Base-by-base conservation (phyloP, 2,888 invertebrate genomes). In the Seira musarum region DNA sequence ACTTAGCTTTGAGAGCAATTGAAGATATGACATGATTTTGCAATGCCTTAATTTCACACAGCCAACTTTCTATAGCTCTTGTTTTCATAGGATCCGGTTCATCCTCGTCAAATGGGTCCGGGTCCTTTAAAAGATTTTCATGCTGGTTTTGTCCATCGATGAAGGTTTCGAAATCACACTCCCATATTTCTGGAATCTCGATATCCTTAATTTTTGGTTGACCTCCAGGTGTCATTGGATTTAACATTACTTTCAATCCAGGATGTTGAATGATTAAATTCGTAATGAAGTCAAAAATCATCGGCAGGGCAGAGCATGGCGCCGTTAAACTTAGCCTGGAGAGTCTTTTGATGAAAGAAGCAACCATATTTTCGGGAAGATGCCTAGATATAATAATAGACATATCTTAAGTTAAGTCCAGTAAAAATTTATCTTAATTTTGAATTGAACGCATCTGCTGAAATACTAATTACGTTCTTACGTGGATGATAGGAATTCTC, bases 401-500 rank as follows among this genome's bases (percentile, higher is more conserved):
- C n/a, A 30, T 21, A 6, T 40, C 21, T 30, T 25, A 21, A 19
- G 8, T 8, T 21, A 3, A 35, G 24, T 66, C 53, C 15, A 61
- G 10, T 24, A 66, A 15, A 66, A 24, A 25, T 10, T 30, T 66
- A 8, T n/a, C 15, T 30, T n/a, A n/a, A n/a, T n/a, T n/a, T n/a
- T n/a, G n/a, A n/a, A n/a, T n/a, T n/a, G n/a, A n/a, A n/a, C n/a
- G n/a, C n/a, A n/a, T n/a, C n/a, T n/a, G n/a, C n/a, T n/a, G 17
- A 25, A 68, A 30, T 49, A 68, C 13, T 57, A 10, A 68, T 17
- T n/a, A 46, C 35, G 22, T 35, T 21, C 93, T 93, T 89, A 95
- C 93, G 96, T 95, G 64, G 98, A 99, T 80, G 95, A 94, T 24
- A 99, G 91, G 89, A 99, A 98, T 82, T 96, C 91, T 88, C 98